A percentile compares a stretch with the other conserved stretches of the same genome.
These are phyloP conservation scores for Apocrypta bakeri DNA, from an alignment of 1,140 invertebrate genomes.

Conservation along the genomic window DNA sequence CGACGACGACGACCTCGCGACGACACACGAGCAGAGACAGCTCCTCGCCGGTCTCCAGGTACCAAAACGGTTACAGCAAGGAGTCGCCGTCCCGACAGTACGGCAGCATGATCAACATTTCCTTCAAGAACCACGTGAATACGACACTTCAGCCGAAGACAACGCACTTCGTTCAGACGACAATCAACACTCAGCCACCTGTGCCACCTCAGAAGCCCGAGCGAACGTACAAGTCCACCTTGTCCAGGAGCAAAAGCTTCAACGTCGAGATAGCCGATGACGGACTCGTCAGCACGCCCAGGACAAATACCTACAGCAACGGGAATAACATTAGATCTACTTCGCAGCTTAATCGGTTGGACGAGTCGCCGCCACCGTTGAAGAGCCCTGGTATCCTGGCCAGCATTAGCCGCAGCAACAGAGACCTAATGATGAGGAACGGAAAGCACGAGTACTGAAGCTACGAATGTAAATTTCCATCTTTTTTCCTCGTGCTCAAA, in stretches of 20 bases:
- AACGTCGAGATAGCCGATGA: conserved; percentile 80
- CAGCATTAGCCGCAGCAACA: conserved; percentile 86
- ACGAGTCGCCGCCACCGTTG: conserved; percentile 84
- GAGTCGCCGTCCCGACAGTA: conserved; percentile 67
- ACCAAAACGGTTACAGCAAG: conserved; percentile 48
- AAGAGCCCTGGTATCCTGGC: conserved; percentile 90
- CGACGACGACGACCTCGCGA: conserved; percentile 58
- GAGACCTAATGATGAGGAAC: conserved; percentile 80
- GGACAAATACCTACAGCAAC: conserved; percentile 54
- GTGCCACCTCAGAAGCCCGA: conserved; percentile 82
- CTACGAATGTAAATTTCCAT: neutral
- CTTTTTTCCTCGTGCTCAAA: neutral
- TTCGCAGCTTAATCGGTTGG: conserved; percentile 81
- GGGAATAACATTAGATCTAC: conserved; percentile 82
- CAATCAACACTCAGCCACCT: conserved; percentile 62
- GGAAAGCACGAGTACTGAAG: conserved; percentile 61
- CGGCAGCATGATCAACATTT: conserved; percentile 84
- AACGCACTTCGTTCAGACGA: conserved; percentile 55
- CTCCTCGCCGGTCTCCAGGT: conserved; percentile 51
- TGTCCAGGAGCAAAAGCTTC: conserved; percentile 89
- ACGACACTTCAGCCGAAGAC: conserved; percentile 62
- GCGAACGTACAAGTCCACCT: conserved; percentile 81
- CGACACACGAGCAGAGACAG: conserved; percentile 22
- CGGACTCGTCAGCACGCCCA: conserved; percentile 43
- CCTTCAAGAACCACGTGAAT: conserved; percentile 79